Percentiles rank a stretch among this genome's conserved stretches.
Conservation (phyloP, 2,888 invertebrate species). For the Agonopterix subpropinquella region DNA sequence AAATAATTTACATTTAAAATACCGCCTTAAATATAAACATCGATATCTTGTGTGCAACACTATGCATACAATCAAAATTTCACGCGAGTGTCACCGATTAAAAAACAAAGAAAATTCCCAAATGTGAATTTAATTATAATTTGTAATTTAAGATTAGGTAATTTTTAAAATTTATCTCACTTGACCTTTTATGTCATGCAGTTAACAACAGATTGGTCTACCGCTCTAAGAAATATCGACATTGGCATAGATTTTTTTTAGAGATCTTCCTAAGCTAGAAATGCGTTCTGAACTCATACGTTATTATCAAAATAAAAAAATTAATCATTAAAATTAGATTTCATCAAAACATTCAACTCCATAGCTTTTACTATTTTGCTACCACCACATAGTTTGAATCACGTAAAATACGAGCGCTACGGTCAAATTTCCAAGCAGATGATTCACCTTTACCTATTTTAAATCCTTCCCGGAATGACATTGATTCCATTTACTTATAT, state of each 20-base stretch:
- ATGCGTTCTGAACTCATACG: slow-evolving; percentile 10
- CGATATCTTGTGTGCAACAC: slow-evolving; percentile 14
- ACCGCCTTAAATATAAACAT: slow-evolving; percentile 4
- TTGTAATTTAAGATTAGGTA: background rate
- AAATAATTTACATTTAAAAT: no score
- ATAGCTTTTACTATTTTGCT: no score
- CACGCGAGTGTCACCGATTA: no score
- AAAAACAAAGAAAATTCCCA: no score
- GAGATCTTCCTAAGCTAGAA: slow-evolving; percentile 15
- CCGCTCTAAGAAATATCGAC: slow-evolving; percentile 29
- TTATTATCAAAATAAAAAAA: background rate
- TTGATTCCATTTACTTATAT: no score
- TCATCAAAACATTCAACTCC: no score
- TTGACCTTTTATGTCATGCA: slow-evolving; percentile 13
- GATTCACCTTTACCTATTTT: no score
- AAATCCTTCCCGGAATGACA: no score
- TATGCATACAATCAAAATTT: slow-evolving; percentile 1
- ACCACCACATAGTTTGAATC: no score
- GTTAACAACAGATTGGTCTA: slow-evolving; percentile 39
- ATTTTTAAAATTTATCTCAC: slow-evolving; percentile 10
- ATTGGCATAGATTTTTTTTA: slow-evolving; percentile 27
- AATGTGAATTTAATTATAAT: background rate
- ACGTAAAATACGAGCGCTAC: no score
- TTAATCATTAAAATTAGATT: background rate
- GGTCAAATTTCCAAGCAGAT: no score